Evolutionary conservation across 2,797 vertebrate genomes (phyloP).

Genomic region (Coreius guichenoti): DNA sequence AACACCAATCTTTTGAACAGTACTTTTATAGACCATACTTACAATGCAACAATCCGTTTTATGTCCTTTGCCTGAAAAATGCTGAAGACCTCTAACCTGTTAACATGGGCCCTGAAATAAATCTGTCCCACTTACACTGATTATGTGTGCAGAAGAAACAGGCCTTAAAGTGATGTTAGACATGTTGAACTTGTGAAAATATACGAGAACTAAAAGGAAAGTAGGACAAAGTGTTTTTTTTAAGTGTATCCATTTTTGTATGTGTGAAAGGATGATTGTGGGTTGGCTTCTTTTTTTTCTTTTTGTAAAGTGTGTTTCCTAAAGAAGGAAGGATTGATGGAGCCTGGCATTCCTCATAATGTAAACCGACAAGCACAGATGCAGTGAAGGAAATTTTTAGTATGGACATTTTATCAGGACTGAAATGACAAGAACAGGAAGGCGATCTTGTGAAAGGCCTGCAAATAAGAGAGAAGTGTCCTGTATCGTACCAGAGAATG

Average conservation of each 20-base stretch:
- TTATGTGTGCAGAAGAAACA: background rate
- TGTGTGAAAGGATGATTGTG: background rate
- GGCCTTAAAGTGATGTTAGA: background rate
- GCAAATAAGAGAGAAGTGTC: background rate
- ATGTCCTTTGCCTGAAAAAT: background rate
- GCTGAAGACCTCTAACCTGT: background rate
- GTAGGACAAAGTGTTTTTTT: background rate
- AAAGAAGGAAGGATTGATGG: background rate
- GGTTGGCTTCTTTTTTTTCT: background rate
- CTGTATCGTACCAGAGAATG: background rate
- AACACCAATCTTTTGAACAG: background rate
- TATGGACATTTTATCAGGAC: background rate
- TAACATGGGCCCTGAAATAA: background rate
- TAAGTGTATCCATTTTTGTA: background rate
- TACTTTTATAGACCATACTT: background rate
- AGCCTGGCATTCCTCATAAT: background rate
- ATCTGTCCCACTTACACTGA: background rate
- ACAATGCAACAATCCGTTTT: background rate
- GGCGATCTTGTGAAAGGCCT: background rate
- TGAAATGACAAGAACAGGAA: background rate
- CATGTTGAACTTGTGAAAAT: background rate
- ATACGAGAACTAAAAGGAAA: background rate
- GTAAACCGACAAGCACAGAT: background rate
- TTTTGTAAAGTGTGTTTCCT: background rate
- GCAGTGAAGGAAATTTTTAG: background rate